These are phyloP conservation scores for Stichodactyla mertensii DNA, from an alignment of 64 coral and sea anemone genomes.

Conservation along the genomic window DNA sequence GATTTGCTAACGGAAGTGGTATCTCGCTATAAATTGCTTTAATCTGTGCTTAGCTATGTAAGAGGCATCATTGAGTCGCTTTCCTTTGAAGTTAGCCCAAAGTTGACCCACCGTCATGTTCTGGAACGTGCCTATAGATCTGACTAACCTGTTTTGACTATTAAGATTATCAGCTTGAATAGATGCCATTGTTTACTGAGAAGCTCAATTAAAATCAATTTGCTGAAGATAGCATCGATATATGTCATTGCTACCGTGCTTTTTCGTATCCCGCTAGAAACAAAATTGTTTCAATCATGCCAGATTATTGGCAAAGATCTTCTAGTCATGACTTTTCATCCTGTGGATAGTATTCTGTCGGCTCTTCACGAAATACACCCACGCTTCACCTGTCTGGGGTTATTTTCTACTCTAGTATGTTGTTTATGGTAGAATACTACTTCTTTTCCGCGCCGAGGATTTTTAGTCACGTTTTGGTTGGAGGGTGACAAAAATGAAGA, in stretches of 20 bases:
- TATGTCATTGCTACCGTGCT: neutral
- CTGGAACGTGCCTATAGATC: neutral
- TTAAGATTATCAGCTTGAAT: neutral
- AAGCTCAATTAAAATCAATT: conserved; percentile 3
- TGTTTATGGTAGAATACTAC: neutral
- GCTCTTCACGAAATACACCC: conserved; percentile 4
- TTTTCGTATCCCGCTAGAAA: neutral
- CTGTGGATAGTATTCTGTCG: neutral
- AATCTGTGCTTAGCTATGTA: neutral
- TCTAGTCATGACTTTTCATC: neutral
- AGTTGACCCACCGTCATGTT: neutral
- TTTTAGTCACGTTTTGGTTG: too few species aligned
- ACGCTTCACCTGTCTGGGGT: neutral
- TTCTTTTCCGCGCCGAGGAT: neutral
- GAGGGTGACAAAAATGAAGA: too few species aligned
- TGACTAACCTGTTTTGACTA: neutral
- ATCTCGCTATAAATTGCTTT: conserved; percentile 1
- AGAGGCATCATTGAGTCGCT: neutral
- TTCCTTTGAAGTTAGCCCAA: neutral
- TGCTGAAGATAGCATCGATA: conserved; percentile 3
- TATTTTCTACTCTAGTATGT: neutral
- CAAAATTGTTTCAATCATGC: neutral
- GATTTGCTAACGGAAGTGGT: conserved; percentile 3
- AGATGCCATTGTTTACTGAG: neutral
- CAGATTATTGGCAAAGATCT: neutral